A percentile compares a stretch with the other conserved stretches of the same genome.
Conservation (phyloP, 2,888 invertebrate species). For the Watsonalla binaria region DNA sequence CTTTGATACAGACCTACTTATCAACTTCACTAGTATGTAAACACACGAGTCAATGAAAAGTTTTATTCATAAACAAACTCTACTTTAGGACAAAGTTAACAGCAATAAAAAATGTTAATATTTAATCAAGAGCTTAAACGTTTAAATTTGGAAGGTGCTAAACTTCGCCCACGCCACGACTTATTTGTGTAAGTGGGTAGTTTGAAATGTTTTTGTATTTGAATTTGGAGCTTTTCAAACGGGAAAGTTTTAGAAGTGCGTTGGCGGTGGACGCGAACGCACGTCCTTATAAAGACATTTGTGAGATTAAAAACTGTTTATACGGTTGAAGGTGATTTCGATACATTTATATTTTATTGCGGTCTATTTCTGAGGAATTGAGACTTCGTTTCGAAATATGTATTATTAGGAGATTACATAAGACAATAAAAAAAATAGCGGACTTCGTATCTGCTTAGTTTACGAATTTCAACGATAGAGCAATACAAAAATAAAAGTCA, state of each 20-base stretch:
- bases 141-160: constrained; percentile 13
- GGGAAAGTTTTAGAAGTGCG: constrained; percentile 29
- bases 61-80: no score
- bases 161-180: constrained; percentile 16
- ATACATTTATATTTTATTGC: not conserved
- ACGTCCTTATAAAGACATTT: constrained; percentile 24
- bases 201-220: constrained; percentile 22
- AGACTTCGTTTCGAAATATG: not conserved
- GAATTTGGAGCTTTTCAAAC: constrained; percentile 11
- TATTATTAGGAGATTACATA: not conserved
- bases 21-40: not conserved
- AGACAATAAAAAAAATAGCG: no score
- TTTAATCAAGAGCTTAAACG: constrained; percentile 9
- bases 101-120: constrained; percentile 1
- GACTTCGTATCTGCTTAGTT: no score
- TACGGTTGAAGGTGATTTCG: constrained; percentile 17
- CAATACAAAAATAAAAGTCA: no score
- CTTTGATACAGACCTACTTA: no score
- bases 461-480: no score
- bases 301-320: constrained; percentile 9
- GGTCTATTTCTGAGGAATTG: not conserved
- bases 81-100: not conserved
- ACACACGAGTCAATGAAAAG: no score
- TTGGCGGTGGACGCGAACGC: constrained; percentile 31
- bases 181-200: constrained; percentile 29